Base-by-base conservation (phyloP, 2,797 vertebrate species). In the Sylvilagus floridanus region DNA sequence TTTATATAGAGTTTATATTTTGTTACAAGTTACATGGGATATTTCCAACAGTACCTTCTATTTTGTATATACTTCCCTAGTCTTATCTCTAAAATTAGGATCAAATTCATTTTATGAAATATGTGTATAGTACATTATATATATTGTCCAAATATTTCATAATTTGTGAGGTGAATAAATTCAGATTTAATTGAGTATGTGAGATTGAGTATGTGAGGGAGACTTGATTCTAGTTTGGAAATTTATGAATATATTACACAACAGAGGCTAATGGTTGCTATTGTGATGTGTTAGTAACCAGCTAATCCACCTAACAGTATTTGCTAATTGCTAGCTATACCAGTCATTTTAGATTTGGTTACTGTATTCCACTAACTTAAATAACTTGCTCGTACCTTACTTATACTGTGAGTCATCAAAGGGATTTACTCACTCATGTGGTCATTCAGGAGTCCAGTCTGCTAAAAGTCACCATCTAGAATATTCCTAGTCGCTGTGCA, bases 161-260 rank as follows among this genome's bases (percentile, higher is more conserved):
- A 98, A 98, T 98, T 98, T 98, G 96, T 98, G 97, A 98, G 98
- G 96, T 98, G 97, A 98, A 95, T 98, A 98, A 97, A 98, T 97
- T 98, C 97, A 98, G 96, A 98, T 98, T 98, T 98, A 97, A 98
- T 98, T 98, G 35, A 35, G 35, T 35, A 35, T 35, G 98, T 98
- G 98, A 98, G 96, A 98, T 98, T 98, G 97, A 96, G 97, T 98
- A 97, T 98, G 97, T 98, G 97, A 98, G 52, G 26, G 65, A 88
- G 92, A 78, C 13, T 13, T 5, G 21, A 24, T 63, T 82, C n/a
- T 91, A 7, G 5, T 75, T 82, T 90, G 47, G 66, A 78, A 13
- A 85, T 75, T 91, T 66, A 57, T 32, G 69, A 76, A 75, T 78
- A 4, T 57, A 76, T 85, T 28, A 93, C 4, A 50, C 50, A 81